Percentiles rank a stretch among this genome's conserved stretches.
Conservation (phyloP, 2,113 vertebrate species). For the Aegotheles bennettii region DNA sequence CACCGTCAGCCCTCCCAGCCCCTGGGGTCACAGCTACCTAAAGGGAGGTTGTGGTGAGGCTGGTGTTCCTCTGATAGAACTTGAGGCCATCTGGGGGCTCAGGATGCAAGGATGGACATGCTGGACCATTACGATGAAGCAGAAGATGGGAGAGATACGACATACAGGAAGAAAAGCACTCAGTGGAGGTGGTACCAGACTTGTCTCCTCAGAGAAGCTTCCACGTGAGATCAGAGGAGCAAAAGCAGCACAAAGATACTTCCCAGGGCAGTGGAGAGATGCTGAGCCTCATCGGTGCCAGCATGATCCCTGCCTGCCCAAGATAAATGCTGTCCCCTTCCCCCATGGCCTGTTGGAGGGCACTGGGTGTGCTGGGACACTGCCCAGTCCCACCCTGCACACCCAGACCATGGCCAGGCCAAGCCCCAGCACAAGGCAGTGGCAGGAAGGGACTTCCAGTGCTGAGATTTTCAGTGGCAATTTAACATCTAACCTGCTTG, state of each 20-base stretch:
- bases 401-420: background rate
- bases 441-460: background rate
- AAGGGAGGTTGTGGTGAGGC: too few relatives aligned
- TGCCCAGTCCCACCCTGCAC: background rate
- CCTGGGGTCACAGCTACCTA: too few relatives aligned
- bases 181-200: too few relatives aligned
- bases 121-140: background rate
- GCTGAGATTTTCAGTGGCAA: background rate
- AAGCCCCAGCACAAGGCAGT: background rate
- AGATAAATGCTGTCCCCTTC: background rate
- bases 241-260: background rate
- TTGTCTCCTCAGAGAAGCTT: background rate
- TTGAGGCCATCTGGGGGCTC: too few relatives aligned
- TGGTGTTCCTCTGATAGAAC: too few relatives aligned
- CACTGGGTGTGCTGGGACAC: background rate
- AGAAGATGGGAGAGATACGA: background rate
- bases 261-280: background rate
- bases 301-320: background rate
- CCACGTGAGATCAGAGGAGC: background rate
- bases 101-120: background rate
- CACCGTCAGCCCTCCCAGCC: too few relatives aligned
- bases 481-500: background rate
- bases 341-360: background rate
- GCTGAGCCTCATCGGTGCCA: background rate
- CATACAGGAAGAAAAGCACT: background rate